These are phyloP conservation scores for Drosophila eugracilis DNA, from an alignment of 1,140 invertebrate species.

Conservation along the genomic window DNA sequence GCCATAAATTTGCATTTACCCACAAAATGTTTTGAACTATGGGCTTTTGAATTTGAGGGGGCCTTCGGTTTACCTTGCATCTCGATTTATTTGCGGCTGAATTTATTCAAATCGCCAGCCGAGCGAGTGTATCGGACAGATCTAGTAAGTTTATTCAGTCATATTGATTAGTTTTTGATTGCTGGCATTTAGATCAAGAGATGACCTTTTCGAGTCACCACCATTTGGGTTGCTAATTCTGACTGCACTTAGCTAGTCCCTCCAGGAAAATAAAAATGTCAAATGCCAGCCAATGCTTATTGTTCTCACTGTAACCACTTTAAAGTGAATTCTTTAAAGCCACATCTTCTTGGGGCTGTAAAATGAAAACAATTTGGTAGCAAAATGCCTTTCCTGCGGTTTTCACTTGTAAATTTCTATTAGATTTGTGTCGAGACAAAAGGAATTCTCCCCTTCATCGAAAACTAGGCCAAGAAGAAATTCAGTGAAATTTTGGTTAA, in stretches of 20 bases:
- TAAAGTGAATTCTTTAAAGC: conserved; percentile 7
- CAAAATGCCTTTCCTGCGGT: conserved; percentile 24
- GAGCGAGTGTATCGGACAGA: conserved; percentile 12
- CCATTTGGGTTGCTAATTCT: conserved; percentile 68
- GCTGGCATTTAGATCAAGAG: conserved; percentile 48
- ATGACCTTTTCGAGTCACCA: conserved; percentile 53
- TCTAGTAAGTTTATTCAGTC: conserved; percentile 46
- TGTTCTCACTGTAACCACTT: too few species aligned
- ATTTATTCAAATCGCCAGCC: conserved; percentile 70
- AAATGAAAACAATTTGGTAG: conserved; percentile 3
- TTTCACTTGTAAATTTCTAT: conserved; percentile 3
- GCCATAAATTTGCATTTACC: conserved; percentile 81
- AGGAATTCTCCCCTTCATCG: conserved; percentile 10
- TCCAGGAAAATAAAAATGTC: conserved; percentile 2
- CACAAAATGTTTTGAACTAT: conserved; percentile 83
- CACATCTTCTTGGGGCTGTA: neutral
- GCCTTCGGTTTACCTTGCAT: conserved; percentile 61
- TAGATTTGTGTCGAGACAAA: conserved; percentile 43
- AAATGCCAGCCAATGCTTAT: neutral
- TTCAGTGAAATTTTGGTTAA: neutral
- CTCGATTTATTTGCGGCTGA: conserved; percentile 71
- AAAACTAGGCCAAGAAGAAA: conserved; percentile 15
- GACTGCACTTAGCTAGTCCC: conserved; percentile 1
- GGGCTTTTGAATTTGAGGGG: conserved; percentile 33
- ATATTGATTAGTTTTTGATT: conserved; percentile 78